Conservation (phyloP, 2,113 vertebrate species). For the Dasyurus viverrinus region DNA sequence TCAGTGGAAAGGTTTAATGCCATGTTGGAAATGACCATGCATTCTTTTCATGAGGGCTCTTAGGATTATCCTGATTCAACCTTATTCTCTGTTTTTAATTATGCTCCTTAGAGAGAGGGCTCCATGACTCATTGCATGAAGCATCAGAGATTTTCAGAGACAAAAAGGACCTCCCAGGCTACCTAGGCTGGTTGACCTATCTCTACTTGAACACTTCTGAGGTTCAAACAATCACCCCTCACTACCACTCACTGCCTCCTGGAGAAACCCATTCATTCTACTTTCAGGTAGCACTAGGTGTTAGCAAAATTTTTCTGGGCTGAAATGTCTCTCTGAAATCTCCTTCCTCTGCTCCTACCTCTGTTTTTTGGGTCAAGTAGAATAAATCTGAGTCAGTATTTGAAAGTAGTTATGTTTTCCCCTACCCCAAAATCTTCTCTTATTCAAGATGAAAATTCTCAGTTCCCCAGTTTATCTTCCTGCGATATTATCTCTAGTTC, state of each 20-base stretch:
- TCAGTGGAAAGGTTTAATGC: background rate
- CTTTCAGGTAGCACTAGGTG: background rate
- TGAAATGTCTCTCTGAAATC: background rate
- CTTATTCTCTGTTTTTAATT: background rate
- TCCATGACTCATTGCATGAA: background rate
- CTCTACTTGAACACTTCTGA: background rate
- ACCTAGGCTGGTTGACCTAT: background rate
- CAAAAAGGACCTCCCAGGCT: background rate
- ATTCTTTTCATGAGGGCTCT: background rate
- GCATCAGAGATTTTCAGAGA: background rate
- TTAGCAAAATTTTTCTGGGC: background rate
- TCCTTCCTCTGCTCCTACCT: background rate
- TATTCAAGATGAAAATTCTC: background rate
- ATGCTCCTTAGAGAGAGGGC: background rate
- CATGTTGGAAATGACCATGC: background rate
- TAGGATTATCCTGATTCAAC: background rate
- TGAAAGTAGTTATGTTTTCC: background rate
- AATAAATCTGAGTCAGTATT: background rate
- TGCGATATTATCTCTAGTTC: background rate
- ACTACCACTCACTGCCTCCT: background rate
- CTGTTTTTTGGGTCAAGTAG: background rate
- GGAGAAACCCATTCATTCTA: background rate
- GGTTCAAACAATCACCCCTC: background rate
- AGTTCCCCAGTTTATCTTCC: background rate
- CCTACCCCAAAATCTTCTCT: background rate